Evolutionary conservation across 2,888 invertebrate genomes (phyloP), one percentile per base, ranked within the genome.

Genomic region (Drosophila aldrichi): DNA sequence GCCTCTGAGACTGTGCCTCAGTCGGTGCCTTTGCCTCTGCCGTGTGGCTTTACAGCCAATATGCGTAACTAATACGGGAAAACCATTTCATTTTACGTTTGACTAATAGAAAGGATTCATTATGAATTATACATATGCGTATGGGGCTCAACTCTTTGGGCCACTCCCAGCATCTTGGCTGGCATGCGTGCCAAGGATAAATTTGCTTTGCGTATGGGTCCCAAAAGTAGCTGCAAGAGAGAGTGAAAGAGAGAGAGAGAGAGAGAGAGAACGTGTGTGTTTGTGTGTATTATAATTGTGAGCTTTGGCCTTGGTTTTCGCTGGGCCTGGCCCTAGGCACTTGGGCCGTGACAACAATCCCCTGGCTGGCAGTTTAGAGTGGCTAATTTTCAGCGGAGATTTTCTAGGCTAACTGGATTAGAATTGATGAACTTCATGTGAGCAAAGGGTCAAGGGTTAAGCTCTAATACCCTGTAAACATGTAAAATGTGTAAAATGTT

Each of bases 101-200:
- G 89, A 81, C 89, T 89, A 89, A 84, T 88, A 86, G 88, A 87
- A 89, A 89, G 86, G 89, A 88, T 89, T 86, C 89, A 89, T 86
- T 89, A 89, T 86, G 88, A 86, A 89, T 86, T 86, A 86, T 88
- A 86, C 73, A 89, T 85, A 86, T 79, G 71, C 61, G 70, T 70
- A 52, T 61, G 38, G 56, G 62, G 64, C 54, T 68, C 54, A 58
- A 41, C 49, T 51, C 40, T 54, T 38, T 29, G 25, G 76, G 41
- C 41, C 18, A 44, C 25, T 22, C 49, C 32, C 12, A 54, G 22
- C 20, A 43, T 60, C 49, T 44, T 43, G 34, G 57, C 69, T 52
- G 74, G 29, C 7, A 8, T 69, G 88, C 88, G 75, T 79, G 82
- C 74, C 69, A 58, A 65, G 70, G 81, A 78, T 78, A 77, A 74